These are phyloP conservation scores for Strigamia maritima DNA, from an alignment of 2,888 invertebrate species.

Conservation along the genomic window DNA sequence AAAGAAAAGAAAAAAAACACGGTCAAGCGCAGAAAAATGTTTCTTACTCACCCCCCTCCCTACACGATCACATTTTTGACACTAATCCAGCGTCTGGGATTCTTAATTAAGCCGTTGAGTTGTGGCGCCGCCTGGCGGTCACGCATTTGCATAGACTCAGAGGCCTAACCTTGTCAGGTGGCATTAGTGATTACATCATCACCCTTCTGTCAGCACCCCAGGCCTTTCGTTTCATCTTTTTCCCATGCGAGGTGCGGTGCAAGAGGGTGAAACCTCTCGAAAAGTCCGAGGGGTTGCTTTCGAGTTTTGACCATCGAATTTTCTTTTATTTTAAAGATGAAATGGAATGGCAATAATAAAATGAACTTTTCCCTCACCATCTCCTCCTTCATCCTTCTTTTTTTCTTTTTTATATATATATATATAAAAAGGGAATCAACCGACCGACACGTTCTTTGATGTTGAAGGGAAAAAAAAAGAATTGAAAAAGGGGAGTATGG, in stretches of 20 bases:
- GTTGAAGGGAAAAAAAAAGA: background rate
- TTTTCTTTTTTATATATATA: too few species aligned
- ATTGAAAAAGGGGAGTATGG: background rate
- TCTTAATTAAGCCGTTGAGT: slow-evolving; percentile 17
- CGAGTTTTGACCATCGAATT: background rate
- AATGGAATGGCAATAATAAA: background rate
- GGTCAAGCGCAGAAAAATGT: too few species aligned
- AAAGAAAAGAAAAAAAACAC: too few species aligned
- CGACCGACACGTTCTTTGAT: background rate
- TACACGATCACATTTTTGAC: background rate
- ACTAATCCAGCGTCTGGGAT: background rate
- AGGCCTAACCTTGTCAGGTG: slow-evolving; percentile 10
- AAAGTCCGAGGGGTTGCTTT: background rate
- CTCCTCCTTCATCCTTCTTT: too few species aligned
- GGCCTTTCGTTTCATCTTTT: slow-evolving; percentile 3
- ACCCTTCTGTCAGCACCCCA: background rate
- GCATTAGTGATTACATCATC: slow-evolving; percentile 24
- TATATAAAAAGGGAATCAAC: too few species aligned
- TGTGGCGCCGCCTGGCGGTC: background rate
- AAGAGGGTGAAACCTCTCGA: background rate
- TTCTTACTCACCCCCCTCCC: background rate
- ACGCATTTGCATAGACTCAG: background rate
- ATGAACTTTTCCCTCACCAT: background rate
- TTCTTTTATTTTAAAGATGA: background rate
- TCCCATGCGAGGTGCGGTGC: background rate